Evolutionary conservation across 2,113 vertebrate species (phyloP), one percentile per base, ranked within the genome.

Genomic region (Oxygymnocypris stewartii): DNA sequence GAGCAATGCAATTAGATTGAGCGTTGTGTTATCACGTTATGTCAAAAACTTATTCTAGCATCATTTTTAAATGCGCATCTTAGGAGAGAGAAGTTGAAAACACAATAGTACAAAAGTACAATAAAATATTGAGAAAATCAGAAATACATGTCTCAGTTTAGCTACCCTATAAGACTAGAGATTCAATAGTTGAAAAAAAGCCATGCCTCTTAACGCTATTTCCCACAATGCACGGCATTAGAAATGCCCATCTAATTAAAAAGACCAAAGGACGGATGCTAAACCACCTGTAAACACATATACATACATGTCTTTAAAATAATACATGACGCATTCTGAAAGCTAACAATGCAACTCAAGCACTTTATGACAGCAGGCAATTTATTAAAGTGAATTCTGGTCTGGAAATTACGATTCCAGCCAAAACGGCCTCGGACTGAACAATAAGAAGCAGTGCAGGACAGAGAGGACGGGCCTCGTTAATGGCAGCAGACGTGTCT

Each of bases 1-100:
- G 63, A 71, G 14, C 20, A 79, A 28, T 51, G 44, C 69, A 23
- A 79, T 76, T 20, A 28, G 18, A 88, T 28, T 31, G n/a, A 67
- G 12, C 9, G 20, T 71, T 23, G 10, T 49, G 20, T 57, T 20
- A 23, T 37, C 11, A n/a, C 13, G n/a, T 63, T 10, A 63, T 25
- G 23, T 10, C 59, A 25, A 63, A 63, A 63, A 63, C 20, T 44
- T 5, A 59, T 4, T 59, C 16, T 23, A 59, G 57, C 7, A 49
- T 13, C 11, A 49, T 12, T 49, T 51, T 51, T 51, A 51, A 51
- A 51, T 54, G 16, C 5, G 6, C 6, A 18, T 54, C 18, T 54
- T 6, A 54, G 51, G 51, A 54, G 51, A 54, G 14, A 54, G 16
- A 54, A 54, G 59, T 25, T 63, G 9, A n/a, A 63, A 11, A 63